Evolutionary conservation across 2,113 vertebrate genomes (phyloP), one percentile per base, ranked within the genome.

Genomic region (Percopsis transmontana): DNA sequence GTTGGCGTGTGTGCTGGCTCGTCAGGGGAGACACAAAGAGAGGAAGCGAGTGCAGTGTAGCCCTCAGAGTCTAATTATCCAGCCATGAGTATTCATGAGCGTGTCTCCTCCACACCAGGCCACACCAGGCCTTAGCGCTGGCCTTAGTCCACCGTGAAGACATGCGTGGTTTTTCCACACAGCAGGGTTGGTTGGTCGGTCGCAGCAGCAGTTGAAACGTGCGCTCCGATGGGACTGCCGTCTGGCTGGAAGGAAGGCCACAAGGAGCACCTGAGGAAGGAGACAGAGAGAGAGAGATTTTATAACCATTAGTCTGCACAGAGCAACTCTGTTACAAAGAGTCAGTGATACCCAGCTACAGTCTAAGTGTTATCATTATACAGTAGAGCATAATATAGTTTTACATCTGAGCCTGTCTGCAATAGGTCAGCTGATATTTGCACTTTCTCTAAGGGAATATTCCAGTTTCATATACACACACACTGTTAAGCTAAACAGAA

Each of bases 11-110:
- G 19, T 65, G 41, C 33, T 19, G 45, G 33, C 0, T 20, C 61
- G 39, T 44, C 51, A 42, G 62, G 50, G 53, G 50, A 19, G 68
- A 58, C n/a, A 41, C n/a, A 58, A 39, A 58, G 56, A 58, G 54
- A 16, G 24, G 42, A 68, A 54, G 48, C 57, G 24, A 70, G 58
- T 42, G 27, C 13, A 24, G 38, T 60, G 57, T 50, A 72, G 51
- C 72, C 53, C 41, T 58, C 65, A 40, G 83, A 84, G 66, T 82
- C 82, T 85, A 87, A 89, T 89, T 88, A 89, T 70, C 12, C 13
- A 70, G 53, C n/a, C 63, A 76, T 82, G 74, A 77, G 81, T 83
- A 80, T 88, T 87, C 76, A 87, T 68, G 73, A 85, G 9, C 23
- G 23, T 55, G 57, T 53, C 57, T 11, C 59, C 74, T 66, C 52